Evolutionary conservation across 2,888 invertebrate genomes (phyloP), one percentile per base, ranked within the genome.

Genomic region (Tinea semifulvella): DNA sequence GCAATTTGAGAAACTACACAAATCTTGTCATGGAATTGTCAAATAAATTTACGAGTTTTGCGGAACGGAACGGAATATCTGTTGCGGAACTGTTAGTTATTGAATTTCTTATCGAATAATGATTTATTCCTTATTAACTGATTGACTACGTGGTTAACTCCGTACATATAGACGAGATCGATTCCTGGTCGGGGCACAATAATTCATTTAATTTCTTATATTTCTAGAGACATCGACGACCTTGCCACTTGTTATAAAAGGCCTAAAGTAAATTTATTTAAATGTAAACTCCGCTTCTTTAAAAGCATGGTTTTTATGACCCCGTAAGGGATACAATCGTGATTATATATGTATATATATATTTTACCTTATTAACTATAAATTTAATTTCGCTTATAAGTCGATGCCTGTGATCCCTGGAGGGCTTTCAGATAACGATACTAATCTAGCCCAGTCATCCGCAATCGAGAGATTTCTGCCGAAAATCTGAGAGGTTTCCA

Each of bases 381-480:
- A 36, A 17, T 36, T 36, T 18, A n/a, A 36, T 36, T 16, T 36
- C 18, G 10, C n/a, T 36, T 18, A 36, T 36, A 6, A 4, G 18
- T 7, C 18, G n/a, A 36, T 36, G 18, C 18, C 14, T 2, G 2
- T 18, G 10, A 2, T 17, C 40, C 22, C 40, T 18, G 22, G 40
- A 18, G 40, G 13, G 19, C 6, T 17, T 22, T 22, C 39, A 19
- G 4, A 17, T n/a, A 22, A 22, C 40, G 40, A 40, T 22, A 40
- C 40, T 40, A 40, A 38, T 38, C 38, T 40, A 10, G 40, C 40
- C 13, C 65, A 71, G 68, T 74, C 68, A 74, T 70, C 56, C 63
- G 59, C 58, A 62, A 72, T 70, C 73, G 68, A 71, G 69, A 66
- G 18, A 17, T 16, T n/a, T 31, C n/a, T 8, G 63, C 68, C 69